Evolutionary conservation across 2,113 vertebrate genomes (phyloP).

Genomic region (Phalacrocorax aristotelis): DNA sequence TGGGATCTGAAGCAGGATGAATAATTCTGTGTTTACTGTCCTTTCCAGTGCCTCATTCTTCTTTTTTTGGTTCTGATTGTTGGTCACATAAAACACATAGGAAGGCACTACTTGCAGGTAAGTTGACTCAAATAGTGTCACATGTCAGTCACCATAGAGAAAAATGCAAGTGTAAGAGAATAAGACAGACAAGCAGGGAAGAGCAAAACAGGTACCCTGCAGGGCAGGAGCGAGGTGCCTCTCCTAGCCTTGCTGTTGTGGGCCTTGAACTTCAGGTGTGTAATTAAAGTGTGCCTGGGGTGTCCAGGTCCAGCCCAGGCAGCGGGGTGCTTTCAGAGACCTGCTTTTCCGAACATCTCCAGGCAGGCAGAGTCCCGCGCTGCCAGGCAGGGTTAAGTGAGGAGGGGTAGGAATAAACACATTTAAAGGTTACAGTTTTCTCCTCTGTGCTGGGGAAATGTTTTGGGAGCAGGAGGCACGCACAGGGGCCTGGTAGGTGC

Average conservation of each 20-base stretch:
- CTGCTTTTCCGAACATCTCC: neutral
- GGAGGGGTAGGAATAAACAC: neutral
- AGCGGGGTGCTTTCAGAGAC: rapidly evolving
- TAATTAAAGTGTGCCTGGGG: neutral
- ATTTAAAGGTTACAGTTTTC: neutral
- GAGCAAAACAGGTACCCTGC: neutral
- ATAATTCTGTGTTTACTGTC: neutral
- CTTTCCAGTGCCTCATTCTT: neutral
- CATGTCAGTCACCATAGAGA: neutral
- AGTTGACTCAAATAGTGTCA: neutral
- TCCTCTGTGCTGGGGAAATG: neutral
- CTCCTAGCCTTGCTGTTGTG: neutral
- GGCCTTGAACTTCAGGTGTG: neutral
- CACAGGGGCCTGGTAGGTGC: no score
- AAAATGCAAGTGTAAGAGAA: neutral
- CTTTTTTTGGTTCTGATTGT: neutral
- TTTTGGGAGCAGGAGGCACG: neutral
- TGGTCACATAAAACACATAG: neutral
- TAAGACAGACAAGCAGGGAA: neutral
- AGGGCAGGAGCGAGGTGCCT: neutral
- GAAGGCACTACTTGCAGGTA: neutral
- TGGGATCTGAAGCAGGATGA: constrained; percentile 30
- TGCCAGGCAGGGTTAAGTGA: neutral
- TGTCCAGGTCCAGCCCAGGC: neutral
- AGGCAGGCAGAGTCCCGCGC: rapidly evolving